Conservation (phyloP, 2,113 vertebrate species). For the Grammomys surdaster region DNA sequence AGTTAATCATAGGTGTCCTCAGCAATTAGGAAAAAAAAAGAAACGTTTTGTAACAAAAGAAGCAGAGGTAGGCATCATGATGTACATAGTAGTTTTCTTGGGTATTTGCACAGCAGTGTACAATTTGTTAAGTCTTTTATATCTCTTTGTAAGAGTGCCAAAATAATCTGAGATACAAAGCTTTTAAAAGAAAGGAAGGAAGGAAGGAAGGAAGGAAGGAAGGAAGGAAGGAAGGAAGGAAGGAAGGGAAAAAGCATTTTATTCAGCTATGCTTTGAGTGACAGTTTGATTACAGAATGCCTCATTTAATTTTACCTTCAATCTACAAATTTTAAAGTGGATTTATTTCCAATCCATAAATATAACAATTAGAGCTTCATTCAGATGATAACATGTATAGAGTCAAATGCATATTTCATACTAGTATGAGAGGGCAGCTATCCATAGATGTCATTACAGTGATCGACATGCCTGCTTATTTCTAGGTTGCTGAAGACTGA, state of each 20-base stretch:
- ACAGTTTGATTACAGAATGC: conserved; percentile 46
- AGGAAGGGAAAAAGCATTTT: background rate
- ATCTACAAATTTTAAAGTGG: conserved; percentile 27
- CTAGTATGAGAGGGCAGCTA: background rate
- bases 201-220: background rate
- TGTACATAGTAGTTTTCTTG: background rate
- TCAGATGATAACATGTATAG: background rate
- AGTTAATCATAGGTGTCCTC: background rate
- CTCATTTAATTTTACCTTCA: conserved; percentile 61
- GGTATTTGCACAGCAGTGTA: conserved; percentile 31
- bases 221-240: background rate
- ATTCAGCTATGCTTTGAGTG: conserved; percentile 36
- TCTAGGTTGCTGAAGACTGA: conserved; percentile 52
- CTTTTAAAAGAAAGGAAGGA: background rate
- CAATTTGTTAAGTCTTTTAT: background rate
- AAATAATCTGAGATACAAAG: background rate
- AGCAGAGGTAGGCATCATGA: background rate
- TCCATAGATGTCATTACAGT: background rate
- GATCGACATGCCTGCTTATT: background rate
- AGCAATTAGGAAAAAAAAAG: conserved; percentile 3
- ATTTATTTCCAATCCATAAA: conserved; percentile 48
- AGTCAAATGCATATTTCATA: conserved; percentile 34
- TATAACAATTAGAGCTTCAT: conserved; percentile 47
- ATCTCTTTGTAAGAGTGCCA: conserved; percentile 53
- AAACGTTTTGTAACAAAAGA: background rate